Evolutionary conservation across 2,113 vertebrate species (phyloP), one percentile per base, ranked within the genome.

Genomic region (Mastomys natalensis): DNA sequence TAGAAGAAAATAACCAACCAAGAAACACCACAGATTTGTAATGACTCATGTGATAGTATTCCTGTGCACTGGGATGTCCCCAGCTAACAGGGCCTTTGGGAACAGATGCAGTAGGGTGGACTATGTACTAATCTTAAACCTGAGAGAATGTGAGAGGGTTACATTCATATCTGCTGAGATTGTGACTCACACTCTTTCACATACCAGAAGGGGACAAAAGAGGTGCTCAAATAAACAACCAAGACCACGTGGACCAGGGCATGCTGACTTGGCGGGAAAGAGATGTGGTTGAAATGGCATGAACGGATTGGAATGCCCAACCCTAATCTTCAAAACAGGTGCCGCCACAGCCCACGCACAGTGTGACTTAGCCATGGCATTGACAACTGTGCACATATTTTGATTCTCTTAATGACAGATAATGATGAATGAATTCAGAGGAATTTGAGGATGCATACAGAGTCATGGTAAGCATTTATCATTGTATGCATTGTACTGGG

Each of bases 261-360:
- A 43, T 2, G 2, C 34, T 90, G 94, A 96, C 81, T 94, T 95
- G 51, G 93, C 40, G 55, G 45, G 85, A n/a, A n/a, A 91, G 72
- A 55, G 53, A 82, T 78, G 92, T 66, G 78, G 51, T 34, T 21
- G 16, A 22, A 81, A n/a, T 9, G 31, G 89, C 34, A 10, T 0
- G 0, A 93, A 62, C 26, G 60, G 64, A 24, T 15, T 68, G 89
- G 89, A 97, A 96, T 37, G 76, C 66, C 37, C 93, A 40, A 34
- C 26, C 80, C 91, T 68, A 45, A 58, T 19, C 93, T 24, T 7
- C 51, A 48, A 90, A 87, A n/a, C 73, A 45, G 13, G 55, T 37
- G 87, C 55, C 82, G 74, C 10, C 10, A 45, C 5, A 21, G 72
- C 19, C 48, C 66, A 53, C n/a, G 37, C 70, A 26, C 85, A 58